A percentile compares a stretch with the other conserved stretches of the same genome.
phyloP scores from a whole-genome alignment of 2,113 vertebrate genomes.

The Beaufortia kweichowensis region DNA sequence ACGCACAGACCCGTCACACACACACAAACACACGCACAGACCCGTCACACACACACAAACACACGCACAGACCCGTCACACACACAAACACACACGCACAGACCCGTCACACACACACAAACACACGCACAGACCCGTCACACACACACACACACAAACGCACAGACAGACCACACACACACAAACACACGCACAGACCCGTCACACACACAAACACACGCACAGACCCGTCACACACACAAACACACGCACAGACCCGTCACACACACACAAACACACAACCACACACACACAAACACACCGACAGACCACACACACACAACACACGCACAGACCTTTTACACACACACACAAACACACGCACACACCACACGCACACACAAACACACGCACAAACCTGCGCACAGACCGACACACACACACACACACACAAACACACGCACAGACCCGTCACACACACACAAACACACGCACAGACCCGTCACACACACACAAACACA shows the following conservation, averaged over 20 bases:
- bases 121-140: neutral
- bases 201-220: neutral
- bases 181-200: neutral
- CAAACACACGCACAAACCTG: neutral
- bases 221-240: neutral
- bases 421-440: slow-evolving; percentile 1
- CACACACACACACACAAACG: neutral
- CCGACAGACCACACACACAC: neutral
- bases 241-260: neutral
- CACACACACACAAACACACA: neutral
- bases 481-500: slow-evolving; percentile 2
- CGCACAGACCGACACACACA: too few relatives aligned
- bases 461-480: neutral
- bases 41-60: slow-evolving; percentile 22
- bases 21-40: neutral
- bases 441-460: neutral
- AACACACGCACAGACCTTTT: neutral
- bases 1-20: neutral
- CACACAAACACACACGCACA: neutral
- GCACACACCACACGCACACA: neutral
- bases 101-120: too few relatives aligned
- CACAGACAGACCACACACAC: too few relatives aligned
- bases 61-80: neutral
- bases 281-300: slow-evolving; percentile 12
- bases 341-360: slow-evolving; percentile 9